These are phyloP conservation scores for Diprion similis DNA, from an alignment of 1,140 invertebrate genomes.

Conservation along the genomic window DNA sequence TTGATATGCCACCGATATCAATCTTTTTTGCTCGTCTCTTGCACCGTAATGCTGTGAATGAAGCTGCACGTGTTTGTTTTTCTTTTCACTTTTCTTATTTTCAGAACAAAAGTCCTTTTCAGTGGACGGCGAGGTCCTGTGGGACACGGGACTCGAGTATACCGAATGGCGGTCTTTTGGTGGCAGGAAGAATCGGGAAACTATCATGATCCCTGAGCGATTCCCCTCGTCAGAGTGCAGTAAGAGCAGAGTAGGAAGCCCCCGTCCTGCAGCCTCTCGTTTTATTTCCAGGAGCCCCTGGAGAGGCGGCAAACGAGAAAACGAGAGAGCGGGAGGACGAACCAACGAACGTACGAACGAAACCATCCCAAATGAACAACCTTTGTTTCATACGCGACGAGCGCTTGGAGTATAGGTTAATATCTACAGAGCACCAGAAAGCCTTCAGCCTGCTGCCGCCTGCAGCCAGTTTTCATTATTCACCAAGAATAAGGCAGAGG, in stretches of 20 bases:
- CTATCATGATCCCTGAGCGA: constrained; percentile 7
- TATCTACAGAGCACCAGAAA: neutral
- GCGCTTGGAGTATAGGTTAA: neutral
- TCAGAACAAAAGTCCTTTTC: constrained; percentile 2
- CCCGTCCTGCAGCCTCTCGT: neutral
- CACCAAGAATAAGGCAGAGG: neutral
- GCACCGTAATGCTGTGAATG: too few relatives aligned
- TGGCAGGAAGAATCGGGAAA: neutral
- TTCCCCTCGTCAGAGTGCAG: neutral
- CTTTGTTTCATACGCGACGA: neutral
- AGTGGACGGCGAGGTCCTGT: neutral
- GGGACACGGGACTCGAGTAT: neutral
- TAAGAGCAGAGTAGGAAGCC: neutral
- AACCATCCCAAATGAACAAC: constrained; percentile 7
- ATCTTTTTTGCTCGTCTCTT: too few relatives aligned
- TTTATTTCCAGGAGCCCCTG: neutral
- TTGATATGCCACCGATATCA: too few relatives aligned
- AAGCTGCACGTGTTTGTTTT: too few relatives aligned
- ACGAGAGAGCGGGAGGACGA: neutral
- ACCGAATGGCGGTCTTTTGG: neutral
- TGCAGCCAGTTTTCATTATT: constrained; percentile 3
- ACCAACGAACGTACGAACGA: neutral
- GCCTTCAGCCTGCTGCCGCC: neutral
- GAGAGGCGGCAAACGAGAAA: neutral
- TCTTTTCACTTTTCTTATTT: neutral